A percentile compares a stretch with the other conserved stretches of the same genome.
phyloP scores from a whole-genome alignment of 2,797 vertebrate genomes.

The Silurus aristotelis region DNA sequence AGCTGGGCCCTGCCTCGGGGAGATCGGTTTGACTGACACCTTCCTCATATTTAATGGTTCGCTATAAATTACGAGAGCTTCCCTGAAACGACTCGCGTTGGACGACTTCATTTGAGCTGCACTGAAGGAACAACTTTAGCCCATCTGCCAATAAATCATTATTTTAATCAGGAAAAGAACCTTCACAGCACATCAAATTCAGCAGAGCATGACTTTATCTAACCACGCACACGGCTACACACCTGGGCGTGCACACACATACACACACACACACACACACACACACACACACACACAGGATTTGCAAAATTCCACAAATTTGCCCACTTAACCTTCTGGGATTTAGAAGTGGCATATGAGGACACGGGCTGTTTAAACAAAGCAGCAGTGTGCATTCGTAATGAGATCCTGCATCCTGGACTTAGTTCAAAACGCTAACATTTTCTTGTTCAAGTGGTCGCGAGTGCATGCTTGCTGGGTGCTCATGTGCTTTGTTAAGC shows the following conservation, averaged over 20 bases:
- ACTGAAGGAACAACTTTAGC: constrained; percentile 74
- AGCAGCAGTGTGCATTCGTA: constrained; percentile 40
- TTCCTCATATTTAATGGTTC: constrained; percentile 44
- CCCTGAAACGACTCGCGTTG: constrained; percentile 50
- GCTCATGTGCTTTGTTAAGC: constrained; percentile 45
- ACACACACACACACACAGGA: neutral
- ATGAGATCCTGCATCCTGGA: constrained; percentile 47
- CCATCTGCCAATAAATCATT: constrained; percentile 77
- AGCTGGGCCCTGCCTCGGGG: constrained; percentile 34
- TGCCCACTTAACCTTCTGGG: constrained; percentile 56
- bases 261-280: no score
- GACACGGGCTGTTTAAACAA: constrained; percentile 47
- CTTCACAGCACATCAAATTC: constrained; percentile 57
- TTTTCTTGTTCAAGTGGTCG: constrained; percentile 31
- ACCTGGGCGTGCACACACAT: neutral
- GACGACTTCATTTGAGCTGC: constrained; percentile 69
- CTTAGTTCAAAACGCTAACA: constrained; percentile 42
- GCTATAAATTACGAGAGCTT: constrained; percentile 42
- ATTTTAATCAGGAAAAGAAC: constrained; percentile 78
- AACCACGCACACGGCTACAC: constrained; percentile 3
- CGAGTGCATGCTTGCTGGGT: constrained; percentile 26
- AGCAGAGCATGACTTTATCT: constrained; percentile 34
- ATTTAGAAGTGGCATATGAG: constrained; percentile 36
- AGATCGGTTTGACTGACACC: constrained; percentile 45
- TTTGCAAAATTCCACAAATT: constrained; percentile 50